Evolutionary conservation across 2,888 invertebrate genomes (phyloP).

Genomic region (Leptarthrus brevirostris): DNA sequence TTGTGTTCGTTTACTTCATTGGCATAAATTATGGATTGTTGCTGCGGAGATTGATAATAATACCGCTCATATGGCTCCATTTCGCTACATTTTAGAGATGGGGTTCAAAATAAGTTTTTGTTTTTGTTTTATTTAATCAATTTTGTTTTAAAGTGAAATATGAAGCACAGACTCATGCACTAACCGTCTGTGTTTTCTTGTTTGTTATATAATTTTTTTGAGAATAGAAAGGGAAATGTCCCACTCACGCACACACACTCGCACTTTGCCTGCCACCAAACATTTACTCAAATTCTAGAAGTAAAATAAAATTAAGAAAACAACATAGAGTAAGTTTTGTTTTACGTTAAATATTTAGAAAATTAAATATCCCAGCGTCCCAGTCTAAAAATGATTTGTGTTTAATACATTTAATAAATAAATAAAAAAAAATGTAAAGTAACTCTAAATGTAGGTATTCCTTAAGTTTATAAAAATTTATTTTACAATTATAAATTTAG

Average conservation of each 20-base stretch:
- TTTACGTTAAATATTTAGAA: background rate
- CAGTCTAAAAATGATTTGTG: constrained; percentile 7
- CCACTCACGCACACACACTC: constrained; percentile 55
- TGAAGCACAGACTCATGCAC: constrained; percentile 52
- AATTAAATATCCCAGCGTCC: background rate
- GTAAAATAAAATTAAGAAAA: constrained; percentile 20
- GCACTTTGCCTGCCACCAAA: constrained; percentile 55
- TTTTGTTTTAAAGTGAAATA: constrained; percentile 8
- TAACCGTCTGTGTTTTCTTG: constrained; percentile 48
- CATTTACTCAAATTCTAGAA: constrained; percentile 48
- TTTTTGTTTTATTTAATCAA: constrained; percentile 28
- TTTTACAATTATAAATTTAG: no score
- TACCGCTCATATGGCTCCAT: constrained; percentile 66
- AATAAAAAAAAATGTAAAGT: no score
- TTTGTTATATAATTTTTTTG: background rate
- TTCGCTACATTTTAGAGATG: constrained; percentile 60
- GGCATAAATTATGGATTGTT: constrained; percentile 45
- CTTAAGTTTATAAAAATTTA: no score
- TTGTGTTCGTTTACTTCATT: constrained; percentile 51
- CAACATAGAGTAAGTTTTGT: background rate
- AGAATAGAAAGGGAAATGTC: constrained; percentile 14
- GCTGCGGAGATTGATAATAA: constrained; percentile 57
- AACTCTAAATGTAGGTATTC: no score
- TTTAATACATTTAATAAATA: background rate
- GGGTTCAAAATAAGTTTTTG: constrained; percentile 23